Base-by-base conservation (phyloP, 2,797 vertebrate genomes). In the Todus mexicanus region DNA sequence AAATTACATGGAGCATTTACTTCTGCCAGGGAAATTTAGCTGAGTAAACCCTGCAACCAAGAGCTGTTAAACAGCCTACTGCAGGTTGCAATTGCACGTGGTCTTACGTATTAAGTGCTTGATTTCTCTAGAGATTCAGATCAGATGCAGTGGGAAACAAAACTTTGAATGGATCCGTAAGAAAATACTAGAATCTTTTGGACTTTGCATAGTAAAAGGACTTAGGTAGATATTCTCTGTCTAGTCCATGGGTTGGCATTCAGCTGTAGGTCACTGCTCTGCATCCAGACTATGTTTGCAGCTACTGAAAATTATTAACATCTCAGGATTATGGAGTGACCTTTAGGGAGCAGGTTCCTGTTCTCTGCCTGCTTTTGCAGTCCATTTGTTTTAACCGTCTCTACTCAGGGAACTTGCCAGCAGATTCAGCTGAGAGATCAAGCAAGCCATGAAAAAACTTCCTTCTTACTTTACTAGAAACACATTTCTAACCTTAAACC, bases 1-100 rank as follows among this genome's bases (percentile, higher is more conserved):
- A 92, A 94, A 86, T 93, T 93, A 91, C 54, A 94, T 91, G 77
- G 70, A 94, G 27, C 70, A 40, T 95, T 91, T 80, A 69, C 51
- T 89, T 87, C 76, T 95, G 70, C 70, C 42, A 73, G 23, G n/a
- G 70, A 94, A 38, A 72, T 91, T 70, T 60, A 86, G 63, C 70
- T 84, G 63, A 93, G 72, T 81, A 89, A 94, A 50, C 18, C 38
- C n/a, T 89, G 57, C 68, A 87, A 78, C 60, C 19, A 63, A 38
- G 75, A 92, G 37, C 38, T 57, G 7, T 53, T 78, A 63, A 45
- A 63, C 22, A 60, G 22, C 5, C 2, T 86, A 16, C 21, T 72
- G 54, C 69, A 93, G 70, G 35, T 22, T 87, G 70, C 40, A 70
- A 63, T 57, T 90, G 54, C n/a, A 37, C 26, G 8, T 6, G 2